Base-by-base conservation (phyloP, 2,888 invertebrate genomes). In the Tachina lurida region DNA sequence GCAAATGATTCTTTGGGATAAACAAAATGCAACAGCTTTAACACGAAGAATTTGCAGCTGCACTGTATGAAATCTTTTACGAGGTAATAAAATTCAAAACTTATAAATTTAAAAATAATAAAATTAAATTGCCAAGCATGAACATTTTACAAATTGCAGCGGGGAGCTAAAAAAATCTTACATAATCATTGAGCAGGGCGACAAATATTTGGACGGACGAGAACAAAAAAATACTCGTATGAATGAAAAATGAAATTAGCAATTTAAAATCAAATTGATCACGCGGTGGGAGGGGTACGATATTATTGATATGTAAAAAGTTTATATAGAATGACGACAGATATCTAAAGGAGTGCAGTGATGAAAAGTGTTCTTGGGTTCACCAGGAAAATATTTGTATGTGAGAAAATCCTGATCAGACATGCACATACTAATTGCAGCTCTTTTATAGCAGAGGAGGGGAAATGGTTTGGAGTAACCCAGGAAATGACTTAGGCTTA, bases 1-100 rank as follows among this genome's bases (percentile, higher is more conserved):
- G 8, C 19, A 31, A 82, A 85, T 47, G 74, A 75, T 60, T 56
- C 31, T 65, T 49, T 56, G 73, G 62, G 12, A 65, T 1, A 52
- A 62, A 43, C 5, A 31, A 74, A 49, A 60, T 31, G n/a, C 7
- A 54, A 67, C 13, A 73, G 60, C 67, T 67, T 73, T 52, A 73
- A 62, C 45, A 62, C 41, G 15, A 74, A 68, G 58, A 73, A 74
- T 84, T 76, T 84, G 79, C 84, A 84, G 79, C 82, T 82, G 74
- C 84, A 79, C 17, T 52, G 67, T n/a, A 67, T 45, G 15, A 31
- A 31, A 84, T 56, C 76, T 43, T 22, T 63, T 45, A 56, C n/a
- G 15, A 3, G 22, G 39, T 56, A 54, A 22, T 68, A 41, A 75
- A 70, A 54, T 45, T 22, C 15, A 70, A 15, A n/a, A 10, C 22